Base-by-base conservation (phyloP, 1,140 invertebrate species). In the Sinella curviseta region DNA sequence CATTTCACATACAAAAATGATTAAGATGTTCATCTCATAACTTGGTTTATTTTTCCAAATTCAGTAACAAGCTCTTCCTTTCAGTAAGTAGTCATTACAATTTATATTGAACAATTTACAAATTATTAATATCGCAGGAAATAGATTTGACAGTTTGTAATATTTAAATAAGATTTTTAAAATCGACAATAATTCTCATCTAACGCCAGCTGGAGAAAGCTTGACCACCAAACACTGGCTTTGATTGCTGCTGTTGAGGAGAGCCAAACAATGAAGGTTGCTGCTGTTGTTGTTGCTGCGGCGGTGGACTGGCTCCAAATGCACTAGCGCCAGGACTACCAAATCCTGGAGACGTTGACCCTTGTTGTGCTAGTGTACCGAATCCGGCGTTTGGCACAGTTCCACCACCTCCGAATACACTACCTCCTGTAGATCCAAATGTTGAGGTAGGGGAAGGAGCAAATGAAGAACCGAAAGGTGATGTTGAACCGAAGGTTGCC, bases 181-280 rank as follows among this genome's bases (percentile, higher is more conserved):
- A n/a, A n/a, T n/a, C n/a, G n/a, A n/a, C n/a, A n/a, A n/a, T n/a
- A n/a, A n/a, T n/a, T n/a, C n/a, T n/a, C 8, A 48, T 36, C 60
- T 79, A 79, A 67, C 78, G 24, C 78, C 78, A 79, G 20, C 78
- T 79, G 57, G 78, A 76, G 57, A 79, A 79, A 33, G 78, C 73
- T 0, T 57, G 57, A 39, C 78, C 74, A 0, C 74, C 74, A 36
- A 79, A 76, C 30, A 16, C 30, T 73, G 26, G n/a, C 12, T 39
- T 1, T 30, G 34, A 16, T 54, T 48, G 35, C 54, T 78, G 77
- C 28, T 73, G 48, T 28, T 78, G 67, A 1, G 73, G 73, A 75
- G 73, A 39, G 1, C 65, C 65, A 33, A 70, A 70, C 8, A 70
- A 12, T 3, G 65, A 70, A 30, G 26, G 28, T 70, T 70, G 65